Evolutionary conservation across 2,888 invertebrate species (phyloP).

Genomic region (Laothoe populi): DNA sequence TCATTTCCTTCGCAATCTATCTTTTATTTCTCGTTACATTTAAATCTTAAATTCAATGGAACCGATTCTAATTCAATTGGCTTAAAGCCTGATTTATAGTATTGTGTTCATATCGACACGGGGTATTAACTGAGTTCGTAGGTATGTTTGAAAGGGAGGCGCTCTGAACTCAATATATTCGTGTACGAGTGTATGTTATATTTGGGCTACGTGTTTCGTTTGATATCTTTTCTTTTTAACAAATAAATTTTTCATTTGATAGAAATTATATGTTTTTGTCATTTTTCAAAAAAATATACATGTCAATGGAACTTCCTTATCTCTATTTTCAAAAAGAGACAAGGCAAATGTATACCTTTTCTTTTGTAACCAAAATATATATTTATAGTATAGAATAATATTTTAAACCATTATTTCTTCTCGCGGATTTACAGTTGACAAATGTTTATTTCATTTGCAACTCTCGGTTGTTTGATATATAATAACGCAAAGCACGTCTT

Average conservation of each 20-base stretch:
- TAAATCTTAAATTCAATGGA: slow-evolving; percentile 48
- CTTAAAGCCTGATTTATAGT: slow-evolving; percentile 20
- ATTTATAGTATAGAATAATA: neutral
- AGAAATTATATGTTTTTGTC: no score
- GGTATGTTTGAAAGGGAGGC: slow-evolving; percentile 5
- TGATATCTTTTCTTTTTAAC: neutral
- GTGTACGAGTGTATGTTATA: neutral
- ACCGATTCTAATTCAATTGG: slow-evolving; percentile 36
- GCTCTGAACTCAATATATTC: neutral
- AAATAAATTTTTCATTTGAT: neutral
- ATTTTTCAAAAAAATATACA: no score
- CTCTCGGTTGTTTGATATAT: slow-evolving; percentile 2
- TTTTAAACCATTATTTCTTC: neutral
- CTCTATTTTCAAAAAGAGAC: neutral
- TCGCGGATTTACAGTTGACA: neutral
- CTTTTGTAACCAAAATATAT: neutral
- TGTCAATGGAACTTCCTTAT: no score
- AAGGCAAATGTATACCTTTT: neutral
- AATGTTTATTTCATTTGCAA: no score
- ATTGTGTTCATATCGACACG: slow-evolving; percentile 15
- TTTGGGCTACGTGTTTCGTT: slow-evolving; percentile 3
- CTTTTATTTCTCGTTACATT: slow-evolving; percentile 49
- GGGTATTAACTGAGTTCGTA: neutral
- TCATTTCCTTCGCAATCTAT: slow-evolving; percentile 52
- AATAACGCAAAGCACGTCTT: neutral